phyloP scores from a whole-genome alignment of 1,140 invertebrate genomes.

The Hycleus phaleratus region DNA sequence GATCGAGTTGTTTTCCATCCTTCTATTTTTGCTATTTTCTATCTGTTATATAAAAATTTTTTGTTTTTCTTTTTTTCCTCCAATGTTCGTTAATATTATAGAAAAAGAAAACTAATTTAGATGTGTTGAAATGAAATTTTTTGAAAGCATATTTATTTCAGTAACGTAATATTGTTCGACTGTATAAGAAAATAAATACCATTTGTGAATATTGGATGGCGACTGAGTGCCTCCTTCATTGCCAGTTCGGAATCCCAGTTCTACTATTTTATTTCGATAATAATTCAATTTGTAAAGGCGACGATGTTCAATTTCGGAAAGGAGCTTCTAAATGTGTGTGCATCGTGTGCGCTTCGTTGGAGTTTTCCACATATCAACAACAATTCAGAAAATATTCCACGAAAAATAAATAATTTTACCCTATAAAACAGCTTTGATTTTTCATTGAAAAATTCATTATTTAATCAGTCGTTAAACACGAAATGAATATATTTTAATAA shows the following conservation, averaged over 20 bases:
- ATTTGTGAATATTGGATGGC: constrained; percentile 22
- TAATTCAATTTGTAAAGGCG: constrained; percentile 23
- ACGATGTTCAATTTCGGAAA: constrained; percentile 17
- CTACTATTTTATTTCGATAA: constrained; percentile 22
- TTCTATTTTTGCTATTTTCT: too few relatives aligned
- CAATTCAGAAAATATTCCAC: background rate
- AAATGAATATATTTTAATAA: too few relatives aligned
- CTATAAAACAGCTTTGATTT: too few relatives aligned
- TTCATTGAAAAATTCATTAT: too few relatives aligned
- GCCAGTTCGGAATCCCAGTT: constrained; percentile 18
- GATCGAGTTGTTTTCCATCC: too few relatives aligned
- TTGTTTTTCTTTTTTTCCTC: constrained; percentile 4
- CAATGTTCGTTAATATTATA: constrained; percentile 13
- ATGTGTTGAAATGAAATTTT: constrained; percentile 22
- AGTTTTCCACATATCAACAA: constrained; percentile 14
- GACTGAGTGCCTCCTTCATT: constrained; percentile 19
- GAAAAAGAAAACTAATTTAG: constrained; percentile 3
- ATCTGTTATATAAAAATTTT: too few relatives aligned
- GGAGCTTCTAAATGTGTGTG: background rate
- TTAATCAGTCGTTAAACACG: too few relatives aligned
- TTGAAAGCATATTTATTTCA: constrained; percentile 18
- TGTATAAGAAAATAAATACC: constrained; percentile 20
- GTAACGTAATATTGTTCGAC: constrained; percentile 19
- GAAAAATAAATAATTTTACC: too few relatives aligned
- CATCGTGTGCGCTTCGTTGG: constrained; percentile 2